Base-by-base conservation (phyloP, 2,888 invertebrate species). In the Ophioninae sp. region DNA sequence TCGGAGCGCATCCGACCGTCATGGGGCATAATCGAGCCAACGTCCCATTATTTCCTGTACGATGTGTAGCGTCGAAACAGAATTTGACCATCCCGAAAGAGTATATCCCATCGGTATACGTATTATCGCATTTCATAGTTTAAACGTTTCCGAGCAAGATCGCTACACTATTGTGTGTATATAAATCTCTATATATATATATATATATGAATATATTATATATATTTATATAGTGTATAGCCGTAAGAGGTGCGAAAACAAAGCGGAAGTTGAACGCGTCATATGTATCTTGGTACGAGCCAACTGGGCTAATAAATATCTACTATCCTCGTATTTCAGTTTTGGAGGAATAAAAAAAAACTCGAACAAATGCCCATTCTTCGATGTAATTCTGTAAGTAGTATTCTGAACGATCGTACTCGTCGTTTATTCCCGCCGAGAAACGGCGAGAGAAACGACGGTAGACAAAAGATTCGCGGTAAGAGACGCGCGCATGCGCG, bases 71-170 rank as follows among this genome's bases (percentile, higher is more conserved):
- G 41, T 41, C 41, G 41, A 41, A 41, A 9, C 41, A 7, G 41
- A 41, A 6, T 41, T 41, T 6, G 41, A 41, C 41, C 41, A 9
- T 41, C 41, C 41, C 8, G 17, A 51, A 17, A 51, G 51, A 51
- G 51, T 51, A 51, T 51, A 51, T 51, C 51, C 51, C 17, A 13
- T 13, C 17, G 17, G 17, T 17, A 51, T 51, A 17, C 51, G 13
- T 51, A 51, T 51, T 51, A 51, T 51, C 51, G 51, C 51, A 51
- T 51, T 51, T 51, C 51, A 51, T 51, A 51, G 51, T 51, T 51
- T 51, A 51, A 51, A 10, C 51, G 51, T 51, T 51, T 51, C 51
- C 51, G 51, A 13, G 51, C 51, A 51, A 13, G 51, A 51, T 6
- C 13, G 51, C 51, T 51, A 51, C 51, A 51, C 51, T 13, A 51